These are phyloP conservation scores for Pachypanchax playfairii DNA, from an alignment of 2,113 vertebrate species.

Conservation along the genomic window DNA sequence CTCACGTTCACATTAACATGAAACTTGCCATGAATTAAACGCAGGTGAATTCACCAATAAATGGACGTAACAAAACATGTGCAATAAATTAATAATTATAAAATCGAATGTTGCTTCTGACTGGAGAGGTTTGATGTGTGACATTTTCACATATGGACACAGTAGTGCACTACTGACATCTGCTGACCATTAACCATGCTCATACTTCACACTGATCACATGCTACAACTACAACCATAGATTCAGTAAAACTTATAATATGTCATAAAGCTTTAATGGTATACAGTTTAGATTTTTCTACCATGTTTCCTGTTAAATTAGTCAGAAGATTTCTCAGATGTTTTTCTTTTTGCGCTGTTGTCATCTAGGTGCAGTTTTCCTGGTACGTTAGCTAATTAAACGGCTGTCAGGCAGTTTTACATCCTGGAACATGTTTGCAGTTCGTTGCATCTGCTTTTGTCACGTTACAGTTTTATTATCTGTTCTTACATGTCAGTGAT, in stretches of 20 bases:
- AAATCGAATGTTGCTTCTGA: not conserved
- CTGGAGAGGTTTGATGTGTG: not conserved
- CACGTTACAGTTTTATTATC: slow-evolving; percentile 1
- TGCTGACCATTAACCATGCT: slow-evolving; percentile 68
- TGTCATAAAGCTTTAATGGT: not conserved
- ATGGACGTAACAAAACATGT: not conserved
- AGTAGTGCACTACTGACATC: slow-evolving; percentile 75
- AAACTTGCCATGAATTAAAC: not conserved
- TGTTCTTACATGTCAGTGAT: slow-evolving; percentile 8
- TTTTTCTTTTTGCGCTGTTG: not conserved
- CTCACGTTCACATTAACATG: slow-evolving; percentile 2
- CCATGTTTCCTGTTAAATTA: not conserved
- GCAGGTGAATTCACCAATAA: not conserved
- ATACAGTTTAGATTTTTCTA: not conserved
- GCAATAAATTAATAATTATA: not conserved
- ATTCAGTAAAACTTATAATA: not conserved
- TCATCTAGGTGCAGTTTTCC: slow-evolving; percentile 20
- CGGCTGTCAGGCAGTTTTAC: slow-evolving; percentile 20
- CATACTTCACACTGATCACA: slow-evolving; percentile 10
- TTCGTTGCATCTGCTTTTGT: slow-evolving; percentile 12
- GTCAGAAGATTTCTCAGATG: not conserved
- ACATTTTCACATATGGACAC: not conserved
- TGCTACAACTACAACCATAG: not conserved
- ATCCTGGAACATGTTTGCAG: not conserved
- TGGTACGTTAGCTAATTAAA: slow-evolving; percentile 39